Percentiles rank a stretch among this genome's conserved stretches.
These are phyloP conservation scores for Coregonus ussuriensis DNA, from an alignment of 2,797 vertebrate species.

Conservation along the genomic window DNA sequence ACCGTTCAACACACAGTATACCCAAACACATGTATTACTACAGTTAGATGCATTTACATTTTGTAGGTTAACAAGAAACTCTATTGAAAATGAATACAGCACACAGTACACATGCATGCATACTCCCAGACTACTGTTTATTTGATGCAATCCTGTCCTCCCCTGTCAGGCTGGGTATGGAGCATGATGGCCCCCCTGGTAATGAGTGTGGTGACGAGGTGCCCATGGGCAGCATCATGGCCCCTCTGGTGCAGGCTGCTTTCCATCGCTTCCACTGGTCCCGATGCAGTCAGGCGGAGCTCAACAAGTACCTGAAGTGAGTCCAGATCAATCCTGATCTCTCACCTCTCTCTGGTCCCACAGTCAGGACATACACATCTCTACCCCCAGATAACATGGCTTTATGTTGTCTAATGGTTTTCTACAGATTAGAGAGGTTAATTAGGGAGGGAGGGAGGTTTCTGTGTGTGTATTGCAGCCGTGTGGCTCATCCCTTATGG, in stretches of 20 bases:
- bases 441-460: not conserved
- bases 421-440: too few species aligned
- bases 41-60: not conserved
- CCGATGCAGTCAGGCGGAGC: conserved; percentile 92
- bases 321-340: conserved; percentile 43
- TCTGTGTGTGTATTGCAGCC: not conserved
- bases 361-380: too few species aligned
- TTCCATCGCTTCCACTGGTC: conserved; percentile 98
- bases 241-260: conserved; percentile 91
- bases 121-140: not conserved
- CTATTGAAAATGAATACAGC: not conserved
- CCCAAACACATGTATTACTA: too few species aligned
- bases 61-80: not conserved
- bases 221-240: conserved; percentile 95
- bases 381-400: too few species aligned
- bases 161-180: conserved; percentile 83
- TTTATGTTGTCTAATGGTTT: too few species aligned
- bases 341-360: not conserved
- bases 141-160: not conserved
- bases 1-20: too few species aligned
- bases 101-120: not conserved
- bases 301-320: conserved; percentile 88
- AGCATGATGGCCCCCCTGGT: conserved; percentile 93
- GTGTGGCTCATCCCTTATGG: not conserved
- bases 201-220: conserved; percentile 92